A percentile compares a stretch with the other conserved stretches of the same genome.
Evolutionary conservation across 2,113 vertebrate species (phyloP).

Genomic region (Nothoprocta perdicaria): DNA sequence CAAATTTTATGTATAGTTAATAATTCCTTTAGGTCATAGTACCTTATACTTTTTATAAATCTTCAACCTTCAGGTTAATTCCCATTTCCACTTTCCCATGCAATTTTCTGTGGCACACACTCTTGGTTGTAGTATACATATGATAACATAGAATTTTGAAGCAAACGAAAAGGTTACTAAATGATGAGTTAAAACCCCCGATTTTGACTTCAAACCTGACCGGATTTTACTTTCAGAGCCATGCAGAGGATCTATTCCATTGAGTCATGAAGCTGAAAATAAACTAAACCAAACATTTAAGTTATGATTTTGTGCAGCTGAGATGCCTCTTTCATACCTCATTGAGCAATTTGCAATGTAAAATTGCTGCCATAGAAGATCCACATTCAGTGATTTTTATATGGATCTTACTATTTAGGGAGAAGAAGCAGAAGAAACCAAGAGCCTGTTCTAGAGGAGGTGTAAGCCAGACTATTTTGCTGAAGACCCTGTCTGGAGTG

Average conservation of each 20-base stretch:
- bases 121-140: neutral
- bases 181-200: neutral
- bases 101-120: neutral
- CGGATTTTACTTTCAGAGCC: conserved; percentile 67
- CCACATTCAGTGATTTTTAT: conserved; percentile 73
- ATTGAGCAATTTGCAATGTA: conserved; percentile 76
- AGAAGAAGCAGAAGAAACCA: conserved; percentile 49
- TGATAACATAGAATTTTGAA: neutral
- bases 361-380: conserved; percentile 68
- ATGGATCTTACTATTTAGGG: conserved; percentile 72
- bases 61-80: neutral
- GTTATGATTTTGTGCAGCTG: conserved; percentile 73
- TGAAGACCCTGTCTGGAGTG: conserved; percentile 24
- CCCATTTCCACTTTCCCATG: neutral
- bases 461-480: conserved; percentile 42
- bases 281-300: conserved; percentile 77
- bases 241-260: conserved; percentile 57
- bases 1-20: neutral
- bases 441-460: conserved; percentile 31
- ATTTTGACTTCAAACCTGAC: conserved; percentile 68
- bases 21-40: neutral
- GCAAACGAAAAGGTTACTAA: neutral
- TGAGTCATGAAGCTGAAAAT: conserved; percentile 78
- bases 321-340: conserved; percentile 77
- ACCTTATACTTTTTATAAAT: neutral